phyloP scores from a whole-genome alignment of 2,797 vertebrate genomes.

The Novumbra hubbsi region DNA sequence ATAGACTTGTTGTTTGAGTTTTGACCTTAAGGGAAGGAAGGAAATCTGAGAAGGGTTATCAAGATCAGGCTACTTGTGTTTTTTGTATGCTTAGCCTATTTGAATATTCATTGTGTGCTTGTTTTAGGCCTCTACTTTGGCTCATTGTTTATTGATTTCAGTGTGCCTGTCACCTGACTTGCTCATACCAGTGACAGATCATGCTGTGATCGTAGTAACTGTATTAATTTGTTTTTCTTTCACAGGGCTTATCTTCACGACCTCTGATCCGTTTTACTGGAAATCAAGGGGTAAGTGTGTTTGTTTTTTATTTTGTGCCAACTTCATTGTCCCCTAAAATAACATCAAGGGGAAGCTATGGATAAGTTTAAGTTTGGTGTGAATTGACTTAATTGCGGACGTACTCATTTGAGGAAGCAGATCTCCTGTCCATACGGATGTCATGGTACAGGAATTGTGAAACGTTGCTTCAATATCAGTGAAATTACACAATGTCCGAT shows the following conservation, averaged over 20 bases:
- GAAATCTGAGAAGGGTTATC: neutral
- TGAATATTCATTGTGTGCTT: neutral
- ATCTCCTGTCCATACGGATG: too few species aligned
- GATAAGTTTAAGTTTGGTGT: too few species aligned
- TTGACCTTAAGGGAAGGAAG: too few species aligned
- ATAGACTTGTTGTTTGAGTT: too few species aligned
- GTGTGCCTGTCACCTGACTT: neutral
- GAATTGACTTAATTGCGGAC: too few species aligned
- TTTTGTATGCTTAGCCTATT: neutral
- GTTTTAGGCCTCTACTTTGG: neutral
- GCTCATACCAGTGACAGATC: neutral
- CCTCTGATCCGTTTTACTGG: slow-evolving; percentile 80
- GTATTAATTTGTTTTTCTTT: slow-evolving; percentile 36
- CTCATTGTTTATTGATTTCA: neutral
- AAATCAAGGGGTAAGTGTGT: slow-evolving; percentile 80
- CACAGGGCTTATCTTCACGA: slow-evolving; percentile 68
- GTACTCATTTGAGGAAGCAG: too few species aligned
- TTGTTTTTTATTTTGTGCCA: neutral
- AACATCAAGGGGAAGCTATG: too few species aligned
- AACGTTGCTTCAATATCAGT: too few species aligned
- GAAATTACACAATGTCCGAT: too few species aligned
- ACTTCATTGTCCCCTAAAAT: too few species aligned
- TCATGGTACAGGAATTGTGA: too few species aligned
- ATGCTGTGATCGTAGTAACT: neutral
- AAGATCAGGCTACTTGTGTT: neutral